Evolutionary conservation across 2,888 invertebrate species (phyloP).

Genomic region (Polyploca ridens): DNA sequence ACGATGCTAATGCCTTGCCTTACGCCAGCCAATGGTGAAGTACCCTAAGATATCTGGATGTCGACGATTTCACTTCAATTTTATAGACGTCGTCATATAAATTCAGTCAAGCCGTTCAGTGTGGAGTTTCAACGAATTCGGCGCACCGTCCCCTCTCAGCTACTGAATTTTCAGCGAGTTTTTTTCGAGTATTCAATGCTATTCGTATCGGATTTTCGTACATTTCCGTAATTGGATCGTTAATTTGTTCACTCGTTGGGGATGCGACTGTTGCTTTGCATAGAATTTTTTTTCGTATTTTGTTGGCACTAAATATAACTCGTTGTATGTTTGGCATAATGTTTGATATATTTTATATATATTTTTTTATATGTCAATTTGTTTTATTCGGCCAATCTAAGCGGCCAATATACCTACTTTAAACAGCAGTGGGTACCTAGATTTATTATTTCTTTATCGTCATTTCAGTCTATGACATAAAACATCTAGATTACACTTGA

Average conservation of each 20-base stretch:
- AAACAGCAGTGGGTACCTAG: neutral
- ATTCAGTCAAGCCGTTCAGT: constrained; percentile 35
- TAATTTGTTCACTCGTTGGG: constrained; percentile 8
- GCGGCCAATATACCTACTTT: no score
- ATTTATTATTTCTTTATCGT: neutral
- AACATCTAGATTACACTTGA: neutral
- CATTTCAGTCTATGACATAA: neutral
- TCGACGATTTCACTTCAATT: constrained; percentile 43
- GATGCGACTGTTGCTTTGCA: neutral
- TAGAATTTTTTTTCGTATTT: neutral
- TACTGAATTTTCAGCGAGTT: constrained; percentile 22
- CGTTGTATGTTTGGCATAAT: no score
- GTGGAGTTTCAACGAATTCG: constrained; percentile 18
- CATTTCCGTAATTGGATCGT: constrained; percentile 13
- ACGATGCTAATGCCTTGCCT: constrained; percentile 32
- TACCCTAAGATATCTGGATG: constrained; percentile 34
- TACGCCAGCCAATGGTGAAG: constrained; percentile 30
- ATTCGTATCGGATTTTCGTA: constrained; percentile 11
- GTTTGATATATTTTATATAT: no score
- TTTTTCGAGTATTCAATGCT: constrained; percentile 15
- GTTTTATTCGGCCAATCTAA: no score
- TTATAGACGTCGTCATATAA: constrained; percentile 50
- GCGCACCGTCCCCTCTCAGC: constrained; percentile 20
- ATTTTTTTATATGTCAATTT: no score
- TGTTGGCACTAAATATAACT: neutral